Conservation (phyloP, 2,113 vertebrate species). For the Thomomys bottae region DNA sequence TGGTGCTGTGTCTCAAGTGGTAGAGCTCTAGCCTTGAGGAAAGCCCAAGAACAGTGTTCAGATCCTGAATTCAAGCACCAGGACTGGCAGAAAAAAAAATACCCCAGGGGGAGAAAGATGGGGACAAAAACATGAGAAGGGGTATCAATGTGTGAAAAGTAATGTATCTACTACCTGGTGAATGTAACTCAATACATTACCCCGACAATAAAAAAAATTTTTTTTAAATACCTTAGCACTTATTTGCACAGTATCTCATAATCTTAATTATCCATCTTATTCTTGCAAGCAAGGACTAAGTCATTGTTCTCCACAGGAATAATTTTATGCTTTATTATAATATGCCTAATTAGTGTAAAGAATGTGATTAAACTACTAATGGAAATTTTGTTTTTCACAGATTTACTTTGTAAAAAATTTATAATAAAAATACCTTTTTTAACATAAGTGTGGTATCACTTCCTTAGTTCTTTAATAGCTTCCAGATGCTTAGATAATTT, state of each 20-base stretch:
- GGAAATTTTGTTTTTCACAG: slow-evolving; percentile 51
- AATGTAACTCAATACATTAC: too few species aligned
- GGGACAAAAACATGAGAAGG: too few species aligned
- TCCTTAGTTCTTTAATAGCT: slow-evolving; percentile 65
- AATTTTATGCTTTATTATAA: slow-evolving; percentile 42
- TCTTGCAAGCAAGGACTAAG: background rate
- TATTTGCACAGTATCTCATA: background rate
- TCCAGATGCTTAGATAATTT: slow-evolving; percentile 74
- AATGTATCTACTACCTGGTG: too few species aligned
- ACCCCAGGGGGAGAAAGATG: too few species aligned
- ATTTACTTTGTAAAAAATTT: slow-evolving; percentile 56
- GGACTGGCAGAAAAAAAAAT: too few species aligned
- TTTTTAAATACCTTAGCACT: too few species aligned
- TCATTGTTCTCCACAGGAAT: slow-evolving; percentile 1
- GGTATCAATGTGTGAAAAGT: too few species aligned
- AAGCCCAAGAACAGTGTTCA: too few species aligned
- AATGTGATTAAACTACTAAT: slow-evolving; percentile 20
- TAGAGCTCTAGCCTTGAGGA: too few species aligned
- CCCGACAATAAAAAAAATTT: too few species aligned
- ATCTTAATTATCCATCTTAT: background rate
- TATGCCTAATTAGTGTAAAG: slow-evolving; percentile 39
- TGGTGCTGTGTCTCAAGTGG: too few species aligned
- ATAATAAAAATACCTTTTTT: slow-evolving; percentile 64
- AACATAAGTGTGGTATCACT: slow-evolving; percentile 46
- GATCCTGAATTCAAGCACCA: too few species aligned